Base-by-base conservation (phyloP, 2,888 invertebrate genomes). In the Drosophila melanosoma region DNA sequence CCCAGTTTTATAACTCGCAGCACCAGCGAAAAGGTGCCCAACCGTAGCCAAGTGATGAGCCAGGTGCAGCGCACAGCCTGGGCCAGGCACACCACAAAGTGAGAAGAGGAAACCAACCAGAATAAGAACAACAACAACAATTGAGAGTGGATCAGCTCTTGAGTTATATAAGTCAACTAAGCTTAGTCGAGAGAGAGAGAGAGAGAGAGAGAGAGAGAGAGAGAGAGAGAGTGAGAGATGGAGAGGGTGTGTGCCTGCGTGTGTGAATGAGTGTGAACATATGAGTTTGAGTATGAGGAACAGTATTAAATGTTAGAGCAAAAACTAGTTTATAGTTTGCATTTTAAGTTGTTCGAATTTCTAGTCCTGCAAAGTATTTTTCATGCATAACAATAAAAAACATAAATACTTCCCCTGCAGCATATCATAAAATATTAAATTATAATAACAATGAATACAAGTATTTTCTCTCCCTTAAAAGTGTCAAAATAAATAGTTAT, bases 41-140 rank as follows among this genome's bases (percentile, higher is more conserved):
- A 97, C 91, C 95, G 97, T 62, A 97, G 96, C 93, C 97, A 97
- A 91, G 94, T 97, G 91, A 97, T 97, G 96, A 95, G 95, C 32
- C 96, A 97, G 84, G 95, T 97, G 81, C 96, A 96, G 90, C 94
- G 97, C 79, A 96, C 96, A 10, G 95, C 96, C 75, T 97, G 97
- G 97, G 97, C 97, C 26, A 94, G 97, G 83, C 97, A 97, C 91
- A 98, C 97, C 35, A 97, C 97, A 38, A 97, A 97, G 93, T 97
- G 76, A 79, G 61, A 69, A 29, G 59, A 48, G 7, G 6, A 42
- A 42, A 45, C 15, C 17, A 23, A 36, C 17, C 35, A 12, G 1
- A 49, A 49, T 11, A 51, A 6, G 1, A 29, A 6, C 11, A 49
- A 29, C 32, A 42, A 23, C 23, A 42, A 7, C 45, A 54, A 71